Evolutionary conservation across 2,797 vertebrate species (phyloP).

Genomic region (Mycteria americana): DNA sequence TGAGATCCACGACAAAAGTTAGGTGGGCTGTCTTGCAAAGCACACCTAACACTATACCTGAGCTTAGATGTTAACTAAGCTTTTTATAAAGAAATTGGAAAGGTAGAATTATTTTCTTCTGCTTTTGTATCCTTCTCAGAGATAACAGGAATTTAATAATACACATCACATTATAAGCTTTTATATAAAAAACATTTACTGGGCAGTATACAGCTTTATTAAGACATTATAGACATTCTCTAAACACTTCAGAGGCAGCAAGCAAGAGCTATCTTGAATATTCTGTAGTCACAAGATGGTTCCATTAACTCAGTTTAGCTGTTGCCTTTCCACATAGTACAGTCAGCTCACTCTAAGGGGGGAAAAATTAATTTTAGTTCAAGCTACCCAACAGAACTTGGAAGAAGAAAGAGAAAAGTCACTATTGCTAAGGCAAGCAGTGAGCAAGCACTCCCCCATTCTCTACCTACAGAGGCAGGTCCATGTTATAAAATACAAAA

Average conservation of each 20-base stretch:
- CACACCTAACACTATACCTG: not conserved
- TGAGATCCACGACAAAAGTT: not conserved
- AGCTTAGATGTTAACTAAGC: not conserved
- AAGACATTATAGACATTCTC: not conserved
- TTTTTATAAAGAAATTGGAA: not conserved
- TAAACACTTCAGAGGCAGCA: not conserved
- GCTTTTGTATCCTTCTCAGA: not conserved
- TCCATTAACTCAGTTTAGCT: slow-evolving; percentile 34
- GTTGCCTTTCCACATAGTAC: slow-evolving; percentile 60
- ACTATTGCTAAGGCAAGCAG: not conserved
- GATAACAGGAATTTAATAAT: not conserved
- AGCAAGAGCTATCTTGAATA: not conserved
- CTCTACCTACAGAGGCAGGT: not conserved
- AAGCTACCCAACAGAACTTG: not conserved
- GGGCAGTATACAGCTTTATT: slow-evolving; percentile 26
- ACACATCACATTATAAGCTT: not conserved
- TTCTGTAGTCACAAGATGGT: not conserved
- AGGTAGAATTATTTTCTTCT: not conserved
- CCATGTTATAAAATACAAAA: not conserved
- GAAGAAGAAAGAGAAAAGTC: not conserved
- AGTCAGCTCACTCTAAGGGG: slow-evolving; percentile 59
- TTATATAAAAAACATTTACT: slow-evolving; percentile 19
- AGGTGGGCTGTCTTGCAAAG: not conserved
- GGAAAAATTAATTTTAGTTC: not conserved
- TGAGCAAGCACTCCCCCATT: not conserved